phyloP scores from a whole-genome alignment of 2,888 invertebrate species.

The Heliconius charithonia region DNA sequence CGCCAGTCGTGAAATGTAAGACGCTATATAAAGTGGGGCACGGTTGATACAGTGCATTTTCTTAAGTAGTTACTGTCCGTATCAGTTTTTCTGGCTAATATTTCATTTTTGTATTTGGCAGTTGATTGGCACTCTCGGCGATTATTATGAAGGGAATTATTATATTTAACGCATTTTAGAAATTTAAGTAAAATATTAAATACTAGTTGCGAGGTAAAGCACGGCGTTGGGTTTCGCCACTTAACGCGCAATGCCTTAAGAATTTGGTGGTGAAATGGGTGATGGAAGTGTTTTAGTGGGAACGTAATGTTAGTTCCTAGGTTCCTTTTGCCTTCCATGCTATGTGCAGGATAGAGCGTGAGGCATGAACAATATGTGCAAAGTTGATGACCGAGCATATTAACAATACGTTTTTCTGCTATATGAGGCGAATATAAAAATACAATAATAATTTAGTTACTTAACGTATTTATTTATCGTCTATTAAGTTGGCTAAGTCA shows the following conservation, averaged over 20 bases:
- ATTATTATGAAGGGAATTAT: background rate
- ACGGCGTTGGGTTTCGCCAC: too few species aligned
- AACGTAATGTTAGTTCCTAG: too few species aligned
- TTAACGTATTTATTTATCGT: too few species aligned
- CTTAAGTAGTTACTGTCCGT: background rate
- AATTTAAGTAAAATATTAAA: too few species aligned
- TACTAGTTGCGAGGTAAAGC: background rate
- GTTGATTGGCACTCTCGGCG: background rate
- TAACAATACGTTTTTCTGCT: background rate
- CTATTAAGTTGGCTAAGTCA: too few species aligned
- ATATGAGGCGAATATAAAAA: background rate
- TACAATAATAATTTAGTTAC: too few species aligned
- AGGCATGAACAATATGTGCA: background rate
- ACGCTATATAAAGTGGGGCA: constrained; percentile 21
- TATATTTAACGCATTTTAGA: too few species aligned
- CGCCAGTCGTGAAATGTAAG: constrained; percentile 25
- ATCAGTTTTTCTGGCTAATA: background rate
- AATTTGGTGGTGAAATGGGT: too few species aligned
- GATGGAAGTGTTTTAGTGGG: too few species aligned
- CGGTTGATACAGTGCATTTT: constrained; percentile 2
- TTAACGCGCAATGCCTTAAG: too few species aligned
- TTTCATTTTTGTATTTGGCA: background rate
- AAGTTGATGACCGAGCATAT: background rate
- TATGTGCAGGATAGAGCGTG: background rate
- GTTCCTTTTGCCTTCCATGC: background rate